phyloP scores from a whole-genome alignment of 1,140 invertebrate genomes.

The Cyrtorhinus lividipennis region DNA sequence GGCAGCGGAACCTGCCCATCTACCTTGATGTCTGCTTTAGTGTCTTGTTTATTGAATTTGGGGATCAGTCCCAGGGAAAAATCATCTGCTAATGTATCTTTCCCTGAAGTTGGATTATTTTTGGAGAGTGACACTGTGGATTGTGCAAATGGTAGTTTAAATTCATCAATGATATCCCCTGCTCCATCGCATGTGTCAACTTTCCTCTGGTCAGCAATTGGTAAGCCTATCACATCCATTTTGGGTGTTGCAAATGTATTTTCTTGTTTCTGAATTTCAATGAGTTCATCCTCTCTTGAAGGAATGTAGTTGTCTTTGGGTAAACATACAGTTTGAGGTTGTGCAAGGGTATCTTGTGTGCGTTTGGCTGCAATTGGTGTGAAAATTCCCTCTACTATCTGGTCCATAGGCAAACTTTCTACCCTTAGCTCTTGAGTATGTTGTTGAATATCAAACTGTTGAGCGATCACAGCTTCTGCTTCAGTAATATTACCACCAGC shows the following conservation, averaged over 20 bases:
- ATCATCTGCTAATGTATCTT: neutral
- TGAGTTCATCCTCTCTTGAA: neutral
- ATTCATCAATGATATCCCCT: neutral
- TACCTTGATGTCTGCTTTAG: constrained; percentile 12
- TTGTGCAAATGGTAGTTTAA: too few relatives aligned
- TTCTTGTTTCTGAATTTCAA: neutral
- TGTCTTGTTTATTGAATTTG: neutral
- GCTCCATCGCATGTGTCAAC: neutral
- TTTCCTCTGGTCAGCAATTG: neutral
- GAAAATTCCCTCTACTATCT: neutral
- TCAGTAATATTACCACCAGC: neutral
- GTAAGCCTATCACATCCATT: neutral
- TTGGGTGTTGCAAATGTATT: neutral
- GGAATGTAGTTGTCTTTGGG: neutral
- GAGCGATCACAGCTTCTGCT: neutral
- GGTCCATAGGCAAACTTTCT: neutral
- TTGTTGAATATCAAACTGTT: neutral
- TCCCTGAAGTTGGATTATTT: neutral
- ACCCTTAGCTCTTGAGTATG: neutral
- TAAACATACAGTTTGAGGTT: neutral
- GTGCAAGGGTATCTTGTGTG: neutral
- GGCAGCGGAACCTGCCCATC: constrained; percentile 10
- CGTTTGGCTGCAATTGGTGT: neutral
- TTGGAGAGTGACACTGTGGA: neutral
- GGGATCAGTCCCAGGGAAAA: neutral